These are phyloP conservation scores for Monochamus saltuarius DNA, from an alignment of 1,140 invertebrate species.

Conservation along the genomic window DNA sequence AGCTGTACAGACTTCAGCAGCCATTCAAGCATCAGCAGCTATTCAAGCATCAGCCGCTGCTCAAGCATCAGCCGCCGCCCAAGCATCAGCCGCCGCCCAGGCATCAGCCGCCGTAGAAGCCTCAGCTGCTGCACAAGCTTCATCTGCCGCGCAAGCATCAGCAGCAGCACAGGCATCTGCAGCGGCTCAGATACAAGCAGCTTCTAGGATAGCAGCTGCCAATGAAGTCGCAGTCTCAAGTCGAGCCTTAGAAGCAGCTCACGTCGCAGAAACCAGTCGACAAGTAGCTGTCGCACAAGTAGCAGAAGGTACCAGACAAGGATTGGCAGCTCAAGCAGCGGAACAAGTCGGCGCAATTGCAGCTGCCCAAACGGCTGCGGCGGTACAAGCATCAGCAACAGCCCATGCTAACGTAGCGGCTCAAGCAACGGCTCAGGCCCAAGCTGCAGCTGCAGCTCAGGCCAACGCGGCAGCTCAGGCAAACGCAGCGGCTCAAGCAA, in stretches of 20 bases:
- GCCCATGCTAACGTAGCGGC: neutral
- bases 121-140: neutral
- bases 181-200: slow-evolving; percentile 9
- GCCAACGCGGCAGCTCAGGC: too few species aligned
- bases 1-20: neutral
- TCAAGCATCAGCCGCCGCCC: too few species aligned
- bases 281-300: slow-evolving; percentile 7
- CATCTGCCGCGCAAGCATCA: neutral
- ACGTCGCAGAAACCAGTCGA: slow-evolving; percentile 7
- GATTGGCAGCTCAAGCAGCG: neutral
- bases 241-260: slow-evolving; percentile 3
- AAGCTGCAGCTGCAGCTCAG: neutral
- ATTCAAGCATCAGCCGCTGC: neutral
- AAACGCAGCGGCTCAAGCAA: too few species aligned
- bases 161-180: slow-evolving; percentile 1
- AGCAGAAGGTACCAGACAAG: slow-evolving; percentile 2
- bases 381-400: too few species aligned
- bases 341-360: neutral
- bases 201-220: slow-evolving; percentile 1
- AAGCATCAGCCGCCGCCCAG: neutral
- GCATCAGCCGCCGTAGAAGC: neutral
- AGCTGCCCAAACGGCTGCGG: neutral
- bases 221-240: neutral
- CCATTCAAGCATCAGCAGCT: neutral
- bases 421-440: neutral